Base-by-base conservation (phyloP, 2,888 invertebrate genomes). In the Drosophila kambysellisi region DNA sequence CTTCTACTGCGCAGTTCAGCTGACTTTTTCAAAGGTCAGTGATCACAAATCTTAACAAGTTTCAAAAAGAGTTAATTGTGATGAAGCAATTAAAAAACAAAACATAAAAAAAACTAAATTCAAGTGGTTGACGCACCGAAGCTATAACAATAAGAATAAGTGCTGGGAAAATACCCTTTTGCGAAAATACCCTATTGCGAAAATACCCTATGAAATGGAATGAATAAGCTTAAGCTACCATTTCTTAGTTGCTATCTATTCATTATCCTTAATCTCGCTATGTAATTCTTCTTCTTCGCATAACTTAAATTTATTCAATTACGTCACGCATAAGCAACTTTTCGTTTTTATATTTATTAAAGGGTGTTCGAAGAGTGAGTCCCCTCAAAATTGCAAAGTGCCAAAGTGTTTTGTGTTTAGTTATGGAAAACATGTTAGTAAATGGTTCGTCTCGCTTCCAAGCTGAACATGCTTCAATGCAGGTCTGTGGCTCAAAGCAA, bases 401-500 rank as follows among this genome's bases (percentile, higher is more conserved):
- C 17, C 6, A 51, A 64, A 33, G 70, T 74, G 63, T 60, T 70
- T 74, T 60, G 70, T 59, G 37, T 7, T 37, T 37, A 4, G 4
- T 67, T 56, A 32, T 53, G 41, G 50, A 53, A 29, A 37, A n/a
- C 25, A 25, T 25, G 25, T 25, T 25, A 25, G 20, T 25, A 25
- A 25, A 25, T 25, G 20, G 20, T 25, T 43, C 30, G 48, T 32
- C 35, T 59, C 35, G 33, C 20, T 20, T 9, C 17, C 39, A 9
- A 5, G 50, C 30, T 20, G 11, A 20, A 2, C 39, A 11, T 39
- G 39, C 67, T 48, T 66, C 66, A 67, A 60, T 67, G 51, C 72
- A 35, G 81, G 37, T 80, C 74, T 80, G 59, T 57, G 66, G 50
- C 64, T 60, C 65, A 62, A 58, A 68, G 63, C 61, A 68, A 76